A percentile compares a stretch with the other conserved stretches of the same genome.
These are phyloP conservation scores for Ennomos fuscantarius DNA, from an alignment of 2,888 invertebrate genomes.

Conservation along the genomic window DNA sequence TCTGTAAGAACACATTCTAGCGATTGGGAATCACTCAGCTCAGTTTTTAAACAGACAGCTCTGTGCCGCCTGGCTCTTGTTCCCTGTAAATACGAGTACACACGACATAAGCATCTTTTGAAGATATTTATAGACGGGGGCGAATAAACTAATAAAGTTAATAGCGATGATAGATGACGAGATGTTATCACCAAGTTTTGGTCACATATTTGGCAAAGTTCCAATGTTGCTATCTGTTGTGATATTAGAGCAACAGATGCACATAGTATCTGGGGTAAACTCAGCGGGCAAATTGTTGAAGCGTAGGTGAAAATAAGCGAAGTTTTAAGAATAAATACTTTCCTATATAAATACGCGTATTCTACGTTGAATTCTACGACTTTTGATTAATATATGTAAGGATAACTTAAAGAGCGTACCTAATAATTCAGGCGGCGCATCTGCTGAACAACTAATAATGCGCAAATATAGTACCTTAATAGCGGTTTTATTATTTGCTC, in stretches of 20 bases:
- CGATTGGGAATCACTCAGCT: conserved; percentile 68
- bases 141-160: conserved; percentile 65
- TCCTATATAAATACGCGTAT: too few species aligned
- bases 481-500: too few species aligned
- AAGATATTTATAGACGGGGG: conserved; percentile 45
- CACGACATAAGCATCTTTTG: conserved; percentile 34
- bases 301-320: neutral
- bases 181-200: conserved; percentile 50
- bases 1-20: conserved; percentile 63
- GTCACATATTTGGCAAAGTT: conserved; percentile 52
- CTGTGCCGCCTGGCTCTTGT: conserved; percentile 35
- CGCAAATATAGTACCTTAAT: too few species aligned
- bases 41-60: conserved; percentile 55
- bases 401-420: too few species aligned
- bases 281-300: too few species aligned
- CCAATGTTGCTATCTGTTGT: conserved; percentile 49
- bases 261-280: conserved; percentile 27
- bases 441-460: too few species aligned
- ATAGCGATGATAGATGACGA: conserved; percentile 51
- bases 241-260: conserved; percentile 36
- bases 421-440: too few species aligned
- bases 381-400: too few species aligned
- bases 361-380: too few species aligned
- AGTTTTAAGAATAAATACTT: too few species aligned
- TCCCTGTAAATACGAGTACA: conserved; percentile 29